phyloP scores from a whole-genome alignment of 2,888 invertebrate genomes.

The Plebejus melissa region DNA sequence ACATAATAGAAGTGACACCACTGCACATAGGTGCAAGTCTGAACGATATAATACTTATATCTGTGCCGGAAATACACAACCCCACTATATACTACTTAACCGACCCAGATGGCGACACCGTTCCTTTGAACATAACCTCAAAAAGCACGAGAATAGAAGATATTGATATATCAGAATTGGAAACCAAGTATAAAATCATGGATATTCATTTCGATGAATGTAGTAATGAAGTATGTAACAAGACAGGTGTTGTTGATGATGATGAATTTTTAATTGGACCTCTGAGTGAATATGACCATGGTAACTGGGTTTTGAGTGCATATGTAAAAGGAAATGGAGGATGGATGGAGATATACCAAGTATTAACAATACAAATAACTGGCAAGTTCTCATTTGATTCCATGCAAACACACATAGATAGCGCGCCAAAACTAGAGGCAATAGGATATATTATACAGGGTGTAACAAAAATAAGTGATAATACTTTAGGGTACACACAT shows the following conservation, averaged over 20 bases:
- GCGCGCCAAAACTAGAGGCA: too few relatives aligned
- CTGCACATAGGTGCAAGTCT: constrained; percentile 45
- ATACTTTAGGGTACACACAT: too few relatives aligned
- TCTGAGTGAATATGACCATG: constrained; percentile 51
- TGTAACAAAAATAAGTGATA: too few relatives aligned
- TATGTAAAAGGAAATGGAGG: constrained; percentile 46
- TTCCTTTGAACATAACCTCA: constrained; percentile 42
- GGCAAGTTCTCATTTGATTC: constrained; percentile 44
- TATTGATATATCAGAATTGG: constrained; percentile 1
- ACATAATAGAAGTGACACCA: constrained; percentile 49
- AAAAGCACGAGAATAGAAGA: constrained; percentile 25
- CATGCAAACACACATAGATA: too few relatives aligned
- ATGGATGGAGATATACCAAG: constrained; percentile 58
- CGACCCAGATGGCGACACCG: constrained; percentile 52
- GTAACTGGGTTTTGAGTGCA: constrained; percentile 64
- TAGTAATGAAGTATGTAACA: constrained; percentile 19
- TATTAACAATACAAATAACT: constrained; percentile 55
- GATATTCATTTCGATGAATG: constrained; percentile 38
- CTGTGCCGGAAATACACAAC: constrained; percentile 47
- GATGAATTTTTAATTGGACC: constrained; percentile 62
- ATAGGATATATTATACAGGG: too few relatives aligned
- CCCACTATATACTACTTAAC: constrained; percentile 46
- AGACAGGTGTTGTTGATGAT: constrained; percentile 38
- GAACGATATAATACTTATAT: constrained; percentile 50
- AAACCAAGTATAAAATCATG: constrained; percentile 39